Evolutionary conservation across 2,888 invertebrate genomes (phyloP).

Genomic region (Prostheceraeus crozeri): DNA sequence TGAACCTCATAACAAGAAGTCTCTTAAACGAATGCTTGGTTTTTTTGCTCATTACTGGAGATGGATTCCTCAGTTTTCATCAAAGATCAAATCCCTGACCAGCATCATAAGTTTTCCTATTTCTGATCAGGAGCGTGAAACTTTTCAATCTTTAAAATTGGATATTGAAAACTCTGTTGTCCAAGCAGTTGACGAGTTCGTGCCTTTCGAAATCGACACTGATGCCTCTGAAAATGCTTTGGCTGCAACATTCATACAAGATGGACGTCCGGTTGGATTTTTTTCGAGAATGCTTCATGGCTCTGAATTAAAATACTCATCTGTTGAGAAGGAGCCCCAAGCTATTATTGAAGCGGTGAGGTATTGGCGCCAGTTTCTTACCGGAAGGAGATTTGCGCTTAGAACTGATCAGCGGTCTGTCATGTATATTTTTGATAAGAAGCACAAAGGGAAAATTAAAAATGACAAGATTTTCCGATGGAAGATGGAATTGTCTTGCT

Average conservation of each 20-base stretch:
- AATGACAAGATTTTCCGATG: conserved; percentile 41
- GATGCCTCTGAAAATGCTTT: conserved; percentile 5
- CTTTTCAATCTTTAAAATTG: neutral
- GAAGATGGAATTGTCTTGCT: conserved; percentile 38
- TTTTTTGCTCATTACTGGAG: too few species aligned
- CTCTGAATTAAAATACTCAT: too few species aligned
- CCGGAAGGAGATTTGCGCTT: conserved; percentile 38
- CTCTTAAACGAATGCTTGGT: too few species aligned
- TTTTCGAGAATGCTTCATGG: neutral
- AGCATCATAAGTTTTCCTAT: neutral
- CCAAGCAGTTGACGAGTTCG: neutral
- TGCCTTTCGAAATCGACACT: conserved; percentile 7
- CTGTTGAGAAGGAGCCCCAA: conserved; percentile 38
- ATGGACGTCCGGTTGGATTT: neutral
- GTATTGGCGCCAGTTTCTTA: conserved; percentile 33
- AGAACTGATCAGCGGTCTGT: conserved; percentile 41
- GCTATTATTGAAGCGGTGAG: conserved; percentile 36
- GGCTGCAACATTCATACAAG: conserved; percentile 5
- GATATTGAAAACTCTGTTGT: neutral
- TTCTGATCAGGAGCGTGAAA: neutral
- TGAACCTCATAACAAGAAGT: too few species aligned
- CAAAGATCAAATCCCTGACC: neutral
- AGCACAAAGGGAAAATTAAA: conserved; percentile 38
- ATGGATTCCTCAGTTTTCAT: neutral
- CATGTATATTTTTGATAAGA: conserved; percentile 37